Base-by-base conservation (phyloP, 2,888 invertebrate genomes). In the Nephrotoma appendiculata region DNA sequence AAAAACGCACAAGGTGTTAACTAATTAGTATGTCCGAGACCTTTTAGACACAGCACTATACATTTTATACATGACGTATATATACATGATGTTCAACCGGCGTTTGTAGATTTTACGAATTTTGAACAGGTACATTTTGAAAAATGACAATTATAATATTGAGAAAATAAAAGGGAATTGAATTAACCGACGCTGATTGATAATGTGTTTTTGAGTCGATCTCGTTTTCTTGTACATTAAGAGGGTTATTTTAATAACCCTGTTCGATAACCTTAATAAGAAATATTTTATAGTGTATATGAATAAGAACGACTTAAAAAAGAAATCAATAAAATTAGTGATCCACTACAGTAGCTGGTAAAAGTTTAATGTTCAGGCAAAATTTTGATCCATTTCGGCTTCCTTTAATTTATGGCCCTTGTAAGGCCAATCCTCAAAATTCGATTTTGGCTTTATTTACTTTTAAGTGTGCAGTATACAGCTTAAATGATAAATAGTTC, bases 21-120 rank as follows among this genome's bases (percentile, higher is more conserved):
- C 84, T 84, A 84, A 84, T 84, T 84, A 84, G 84, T 84, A 84
- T 84, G 84, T 84, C 41, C 84, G 43, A 84, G 42, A 84, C 84
- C 84, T 84, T 84, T 84, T 84, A 84, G 84, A 84, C 41, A 84
- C 84, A 84, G 6, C 71, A 31, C 71, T 9, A 9, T 44, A 44
- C 1, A 44, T 9, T 11, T 6, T 44, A 44, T 4, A 12, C 19
- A 15, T n/a, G n/a, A n/a, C n/a, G 31, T 19, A 19, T 19, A 19
- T 57, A 31, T n/a, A 71, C 3, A 71, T 5, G 48, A 19, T 19
- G 57, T 7, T 5, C 6, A 57, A 57, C 48, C 52, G 71, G 19
- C 71, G 71, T 31, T 71, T 71, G 71, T 71, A 11, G 71, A 71
- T 71, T 71, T 71, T 31, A 71, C 71, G 31, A 71, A 71, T 71